Evolutionary conservation across 2,113 vertebrate species (phyloP), one percentile per base, ranked within the genome.

Genomic region (Pyxicephalus adspersus): DNA sequence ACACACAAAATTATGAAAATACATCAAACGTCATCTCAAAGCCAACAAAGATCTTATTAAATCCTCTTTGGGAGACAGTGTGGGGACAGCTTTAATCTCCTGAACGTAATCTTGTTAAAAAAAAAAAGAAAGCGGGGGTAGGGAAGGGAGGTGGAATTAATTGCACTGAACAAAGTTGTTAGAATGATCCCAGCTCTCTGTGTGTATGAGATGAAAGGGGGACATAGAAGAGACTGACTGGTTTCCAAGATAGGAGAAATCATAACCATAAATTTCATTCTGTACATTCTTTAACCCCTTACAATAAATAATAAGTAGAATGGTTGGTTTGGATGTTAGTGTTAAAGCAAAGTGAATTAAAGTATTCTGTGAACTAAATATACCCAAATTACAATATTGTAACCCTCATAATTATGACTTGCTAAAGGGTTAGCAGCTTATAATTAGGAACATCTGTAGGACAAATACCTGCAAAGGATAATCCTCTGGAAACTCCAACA

Each of bases 401-500:
- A 13, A 45, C 6, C 38, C 38, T 45, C 11, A 13, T 45, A 9
- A 45, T 13, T 13, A 13, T 13, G 38, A 45, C 38, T 13, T 13
- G 38, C 11, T 72, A 72, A 55, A 29, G 55, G 29, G 29, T 19
- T 25, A 75, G 16, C 8, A n/a, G 29, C 22, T 60, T 58, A 18
- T 15, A 60, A 73, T 13, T 55, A 55, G 23, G 5, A 18, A 20
- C 38, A 29, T 68, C 38, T 55, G 26, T 28, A 28, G 29, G 31
- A 68, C 34, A 51, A 81, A 89, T 88, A 95, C 94, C 92, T 95
- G 90, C 58, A 88, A 81, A 5, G 94, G 94, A 77, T 95, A 95
- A 38, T 57, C 85, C 5, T 91, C 90, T n/a, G 94, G 94, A 83
- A 95, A 95, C 89, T 89, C 93, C 83, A 95, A 87, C 92, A 94